These are phyloP conservation scores for Dioctria rufipes DNA, from an alignment of 2,888 invertebrate genomes.

Conservation along the genomic window DNA sequence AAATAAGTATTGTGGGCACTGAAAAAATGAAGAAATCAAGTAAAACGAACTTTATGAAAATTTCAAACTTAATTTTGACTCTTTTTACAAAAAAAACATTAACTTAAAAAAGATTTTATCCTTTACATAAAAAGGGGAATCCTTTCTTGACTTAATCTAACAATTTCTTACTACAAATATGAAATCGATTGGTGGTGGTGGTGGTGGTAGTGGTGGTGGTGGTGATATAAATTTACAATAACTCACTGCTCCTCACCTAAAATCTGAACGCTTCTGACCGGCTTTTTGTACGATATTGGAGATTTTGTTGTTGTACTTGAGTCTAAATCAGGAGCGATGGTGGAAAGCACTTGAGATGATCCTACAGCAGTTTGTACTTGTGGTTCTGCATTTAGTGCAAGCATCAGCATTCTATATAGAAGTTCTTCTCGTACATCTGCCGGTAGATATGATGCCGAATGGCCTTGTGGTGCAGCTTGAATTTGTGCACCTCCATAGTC, in stretches of 20 bases:
- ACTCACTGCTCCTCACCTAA: constrained; percentile 75
- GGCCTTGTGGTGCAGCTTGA: constrained; percentile 55
- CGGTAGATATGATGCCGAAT: constrained; percentile 72
- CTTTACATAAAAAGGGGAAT: background rate
- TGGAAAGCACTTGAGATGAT: constrained; percentile 56
- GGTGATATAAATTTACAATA: constrained; percentile 24
- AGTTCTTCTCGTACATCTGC: constrained; percentile 81
- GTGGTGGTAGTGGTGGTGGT: background rate
- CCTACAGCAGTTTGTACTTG: constrained; percentile 65
- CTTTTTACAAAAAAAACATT: constrained; percentile 17
- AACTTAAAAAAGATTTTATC: background rate
- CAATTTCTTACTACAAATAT: too few relatives aligned
- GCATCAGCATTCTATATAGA: constrained; percentile 79
- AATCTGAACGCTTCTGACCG: constrained; percentile 81
- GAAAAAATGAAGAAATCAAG: background rate
- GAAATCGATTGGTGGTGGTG: too few relatives aligned
- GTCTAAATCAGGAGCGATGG: constrained; percentile 63
- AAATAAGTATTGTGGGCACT: background rate
- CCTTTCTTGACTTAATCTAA: background rate
- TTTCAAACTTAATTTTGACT: background rate
- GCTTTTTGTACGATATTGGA: constrained; percentile 73
- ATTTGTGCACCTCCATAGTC: constrained; percentile 58
- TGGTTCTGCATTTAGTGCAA: constrained; percentile 81
- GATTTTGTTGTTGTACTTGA: constrained; percentile 72
- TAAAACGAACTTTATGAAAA: background rate